Evolutionary conservation across 2,888 invertebrate species (phyloP), one percentile per base, ranked within the genome.

Genomic region (Epinotia nisella): DNA sequence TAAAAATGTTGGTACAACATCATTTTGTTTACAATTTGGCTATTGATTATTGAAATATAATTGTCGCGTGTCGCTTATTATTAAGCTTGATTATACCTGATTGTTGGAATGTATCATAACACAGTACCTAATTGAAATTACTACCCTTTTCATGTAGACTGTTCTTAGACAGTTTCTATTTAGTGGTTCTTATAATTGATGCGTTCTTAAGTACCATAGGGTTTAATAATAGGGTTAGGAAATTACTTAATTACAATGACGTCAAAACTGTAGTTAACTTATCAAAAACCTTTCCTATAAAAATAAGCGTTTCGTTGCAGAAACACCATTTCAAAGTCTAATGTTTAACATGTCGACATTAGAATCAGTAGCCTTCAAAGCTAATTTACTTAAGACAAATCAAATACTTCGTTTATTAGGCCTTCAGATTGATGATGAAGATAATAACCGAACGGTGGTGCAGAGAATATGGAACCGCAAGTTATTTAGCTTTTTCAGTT

Each of bases 401-500:
- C 5, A 17, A 56, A 55, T 71, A 61, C 62, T 77, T 35, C 75
- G 24, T 62, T 10, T 80, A 10, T 74, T 80, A 11, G 85, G 83
- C 1, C 71, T 84, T 67, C 75, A 77, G 69, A 77, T 83, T 49
- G 79, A 81, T 56, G 73, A 69, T 10, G 71, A 79, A 24, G 81
- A 84, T 74, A 68, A 56, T n/a, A 70, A 81, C 19, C 78, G 77
- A 60, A 80, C 53, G 10, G 60, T 77, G 7, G 0, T 76, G 2
- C 64, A 80, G 60, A 78, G 82, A 45, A 24, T 85, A 7, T 71
- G 70, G 24, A 77, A 74, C 29, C 79, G 82, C 3, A 79, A 79
- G 77, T 76, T 81, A 5, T 85, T 77, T 59, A 74, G 74, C 0
- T 66, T 71, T 29, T 60, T 81, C n/a, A 78, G 79, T 70, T 15